Percentiles rank a stretch among this genome's conserved stretches.
These are phyloP conservation scores for Ferrisia virgata DNA, from an alignment of 2,888 invertebrate species.

Conservation along the genomic window DNA sequence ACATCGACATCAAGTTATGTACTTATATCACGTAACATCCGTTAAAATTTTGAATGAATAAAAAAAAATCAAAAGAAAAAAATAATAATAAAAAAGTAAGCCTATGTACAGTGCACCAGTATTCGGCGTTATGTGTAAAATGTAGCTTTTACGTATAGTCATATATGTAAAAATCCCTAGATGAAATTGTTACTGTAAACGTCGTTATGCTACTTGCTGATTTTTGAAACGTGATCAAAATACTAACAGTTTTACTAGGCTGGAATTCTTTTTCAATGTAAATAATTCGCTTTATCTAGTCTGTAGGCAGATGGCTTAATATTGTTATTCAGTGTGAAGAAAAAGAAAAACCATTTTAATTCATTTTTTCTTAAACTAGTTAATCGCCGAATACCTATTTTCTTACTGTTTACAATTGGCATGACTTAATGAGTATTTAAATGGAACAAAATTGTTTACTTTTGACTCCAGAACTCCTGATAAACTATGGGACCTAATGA, in stretches of 20 bases:
- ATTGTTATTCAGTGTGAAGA: background rate
- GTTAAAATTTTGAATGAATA: background rate
- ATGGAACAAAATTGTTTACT: too few species aligned
- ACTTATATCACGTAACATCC: background rate
- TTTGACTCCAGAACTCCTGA: too few species aligned
- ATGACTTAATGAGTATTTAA: too few species aligned
- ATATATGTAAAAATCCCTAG: background rate
- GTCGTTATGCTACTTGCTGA: constrained; percentile 33
- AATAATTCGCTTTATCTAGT: background rate
- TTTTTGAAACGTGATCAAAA: constrained; percentile 26
- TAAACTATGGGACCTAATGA: too few species aligned
- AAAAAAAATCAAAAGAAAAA: background rate
- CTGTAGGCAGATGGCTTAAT: background rate
- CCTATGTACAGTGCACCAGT: too few species aligned
- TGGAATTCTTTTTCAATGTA: background rate
- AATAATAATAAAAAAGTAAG: background rate
- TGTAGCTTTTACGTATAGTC: too few species aligned
- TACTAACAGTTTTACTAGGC: background rate
- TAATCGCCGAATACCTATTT: too few species aligned
- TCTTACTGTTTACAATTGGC: too few species aligned
- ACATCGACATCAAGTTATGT: background rate
- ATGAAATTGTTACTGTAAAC: constrained; percentile 32
- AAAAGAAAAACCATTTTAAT: background rate
- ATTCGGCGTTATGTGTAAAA: too few species aligned
- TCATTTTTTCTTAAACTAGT: background rate